Conservation (phyloP, 1,140 invertebrate species). For the Drosophila quadrilineata region DNA sequence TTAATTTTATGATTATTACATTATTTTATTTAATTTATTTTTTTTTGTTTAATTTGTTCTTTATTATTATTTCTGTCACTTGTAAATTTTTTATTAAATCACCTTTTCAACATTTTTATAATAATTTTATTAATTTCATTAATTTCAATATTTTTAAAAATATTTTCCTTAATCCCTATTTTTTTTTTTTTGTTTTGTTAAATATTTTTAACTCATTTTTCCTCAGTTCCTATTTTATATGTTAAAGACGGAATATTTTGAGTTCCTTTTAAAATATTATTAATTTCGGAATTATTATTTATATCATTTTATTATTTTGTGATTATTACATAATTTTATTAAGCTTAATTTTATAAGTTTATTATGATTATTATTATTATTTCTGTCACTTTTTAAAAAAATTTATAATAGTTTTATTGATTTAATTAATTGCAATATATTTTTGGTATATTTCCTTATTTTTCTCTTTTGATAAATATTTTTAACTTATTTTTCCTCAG, state of each 20-base stretch:
- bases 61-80: too few species aligned
- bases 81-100: background rate
- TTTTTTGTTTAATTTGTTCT: too few species aligned
- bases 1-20: background rate
- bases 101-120: background rate
- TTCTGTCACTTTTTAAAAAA: background rate
- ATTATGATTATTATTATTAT: background rate
- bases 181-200: background rate
- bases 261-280: too few species aligned
- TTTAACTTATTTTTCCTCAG: background rate
- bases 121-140: background rate
- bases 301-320: background rate
- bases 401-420: too few species aligned
- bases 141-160: constrained; percentile 10
- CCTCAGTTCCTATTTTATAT: too few species aligned
- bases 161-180: too few species aligned
- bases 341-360: background rate
- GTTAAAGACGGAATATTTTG: too few species aligned
- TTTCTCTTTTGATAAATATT: background rate
- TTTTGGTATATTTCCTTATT: background rate
- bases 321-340: background rate
- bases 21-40: too few species aligned
- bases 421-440: background rate
- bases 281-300: too few species aligned
- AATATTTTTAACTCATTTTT: background rate